Base-by-base conservation (phyloP, 2,797 vertebrate genomes). In the Trachurus trachurus region DNA sequence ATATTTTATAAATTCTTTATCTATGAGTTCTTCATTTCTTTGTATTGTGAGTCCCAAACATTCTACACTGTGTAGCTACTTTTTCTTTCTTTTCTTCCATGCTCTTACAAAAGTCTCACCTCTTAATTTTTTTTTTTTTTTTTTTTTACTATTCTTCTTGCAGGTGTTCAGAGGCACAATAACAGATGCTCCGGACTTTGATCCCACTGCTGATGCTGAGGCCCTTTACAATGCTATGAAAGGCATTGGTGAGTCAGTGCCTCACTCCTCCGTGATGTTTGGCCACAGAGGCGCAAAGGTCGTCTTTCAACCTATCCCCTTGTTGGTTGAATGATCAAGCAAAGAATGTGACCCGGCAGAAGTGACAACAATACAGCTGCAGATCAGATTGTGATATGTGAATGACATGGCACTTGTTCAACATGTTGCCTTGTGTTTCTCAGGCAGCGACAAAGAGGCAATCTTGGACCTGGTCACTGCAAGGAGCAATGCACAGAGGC, bases 401-500 rank as follows among this genome's bases (percentile, higher is more conserved):
- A 7, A 45, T 53, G 9, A 31, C 21, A 54, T 40, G 10, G 50
- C 0, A 22, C 15, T 13, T 21, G 19, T 59, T 78, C 40, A 79
- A 71, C 57, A 31, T 37, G 13, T 40, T 76, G 19, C 10, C 63
- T 57, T 82, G 12, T 88, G 50, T 66, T 84, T 54, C 59, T 5
- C 87, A 99, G 98, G 98, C 82, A 99, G 98, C 22, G 98, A 99
- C 89, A 99, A 98, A 91, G 96, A 99, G 12, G 93, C 98, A 85
- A 99, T 99, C 78, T 90, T 99, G 6, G 97, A 99, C 52, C 94
- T 99, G 78, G 94, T 99, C 89, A 96, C 96, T 0, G 94, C 96
- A 74, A 94, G 97, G 66, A 99, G 96, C 94, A 99, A 96, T 70
- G 95, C 92, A 63, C 98, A 99, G 93, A 95, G 98, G 50, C 97